Evolutionary conservation across 2,797 vertebrate genomes (phyloP).

Genomic region (Tamandua tetradactyla): DNA sequence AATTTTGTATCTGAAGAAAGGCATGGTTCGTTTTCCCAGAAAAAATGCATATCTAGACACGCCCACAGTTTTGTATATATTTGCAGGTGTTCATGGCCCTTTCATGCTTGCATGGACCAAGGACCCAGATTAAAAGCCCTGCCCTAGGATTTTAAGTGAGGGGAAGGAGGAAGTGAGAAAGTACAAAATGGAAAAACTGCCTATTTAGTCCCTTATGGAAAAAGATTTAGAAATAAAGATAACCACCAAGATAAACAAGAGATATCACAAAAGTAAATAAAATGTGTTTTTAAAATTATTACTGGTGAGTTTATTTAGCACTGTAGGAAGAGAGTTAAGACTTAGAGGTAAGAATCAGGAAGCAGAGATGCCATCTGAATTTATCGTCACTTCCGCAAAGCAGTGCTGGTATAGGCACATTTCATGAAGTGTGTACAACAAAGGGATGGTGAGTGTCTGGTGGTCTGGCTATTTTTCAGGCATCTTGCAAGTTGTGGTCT

Average conservation of each 20-base stretch:
- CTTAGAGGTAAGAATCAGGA: not conserved
- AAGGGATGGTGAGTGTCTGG: not conserved
- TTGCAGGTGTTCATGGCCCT: not conserved
- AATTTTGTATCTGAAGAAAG: not conserved
- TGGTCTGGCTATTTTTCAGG: not conserved
- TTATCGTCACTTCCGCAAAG: not conserved
- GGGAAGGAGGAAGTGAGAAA: not conserved
- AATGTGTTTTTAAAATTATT: not conserved
- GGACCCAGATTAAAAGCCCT: not conserved
- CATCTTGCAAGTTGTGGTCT: not conserved
- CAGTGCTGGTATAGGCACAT: rapidly evolving
- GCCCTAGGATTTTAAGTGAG: constrained; percentile 37
- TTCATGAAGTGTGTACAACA: not conserved
- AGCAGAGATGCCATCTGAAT: not conserved
- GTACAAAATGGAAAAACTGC: not conserved
- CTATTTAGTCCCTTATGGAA: not conserved
- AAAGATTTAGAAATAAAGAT: not conserved
- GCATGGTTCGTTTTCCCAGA: not conserved
- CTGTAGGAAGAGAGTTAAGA: not conserved
- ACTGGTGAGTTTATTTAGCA: no score
- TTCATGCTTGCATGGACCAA: not conserved
- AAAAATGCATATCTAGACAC: not conserved
- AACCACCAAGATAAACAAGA: not conserved
- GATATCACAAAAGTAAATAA: not conserved
- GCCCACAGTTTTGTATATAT: not conserved